Base-by-base conservation (phyloP, 2,113 vertebrate genomes). In the Collichthys lucidus region DNA sequence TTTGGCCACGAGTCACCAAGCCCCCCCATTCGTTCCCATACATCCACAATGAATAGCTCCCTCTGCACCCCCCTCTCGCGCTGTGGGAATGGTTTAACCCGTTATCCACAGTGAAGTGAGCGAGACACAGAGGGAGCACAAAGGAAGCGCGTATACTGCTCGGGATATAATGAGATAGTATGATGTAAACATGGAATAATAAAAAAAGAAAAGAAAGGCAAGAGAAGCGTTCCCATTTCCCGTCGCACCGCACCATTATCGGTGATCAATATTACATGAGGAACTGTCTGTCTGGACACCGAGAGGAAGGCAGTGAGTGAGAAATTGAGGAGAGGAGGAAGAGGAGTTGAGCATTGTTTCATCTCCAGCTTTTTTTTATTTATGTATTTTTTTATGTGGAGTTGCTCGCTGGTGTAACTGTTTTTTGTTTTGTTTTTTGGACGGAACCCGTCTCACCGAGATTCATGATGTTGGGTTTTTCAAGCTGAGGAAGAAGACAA, bases 1-100 rank as follows among this genome's bases (percentile, higher is more conserved):
- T 90, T 93, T 89, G 88, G 86, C 90, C 91, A 91, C 89, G 91
- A 91, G 90, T 93, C 90, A 91, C 88, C 84, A 76, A 86, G 68
- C 85, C 80, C 35, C 74, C 80, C 35, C 74, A 87, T 91, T 89
- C 80, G 89, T 87, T 80, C 86, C 78, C 83, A 62, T 81, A 56
- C 64, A 80, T 56, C 74, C 86, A 59, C 81, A 76, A 40, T 62
- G 89, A 82, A 88, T 42, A 49, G 72, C 66, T 40, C 79, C 80
- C 80, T 12, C 53, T 31, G 49, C 53, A 9, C 50, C 11, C 67
- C 85, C 85, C 85, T 19, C 50, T 62, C 6, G n/a, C 49, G 44
- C 76, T 64, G 81, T 64, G 42, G 80, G 79, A 92, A 93, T 92
- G 93, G 93, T 94, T 93, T 92, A 86, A 81, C 87, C 93, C 92